Evolutionary conservation across 2,888 invertebrate species (phyloP), one percentile per base, ranked within the genome.

Genomic region (Pseudeuparius sepicola): DNA sequence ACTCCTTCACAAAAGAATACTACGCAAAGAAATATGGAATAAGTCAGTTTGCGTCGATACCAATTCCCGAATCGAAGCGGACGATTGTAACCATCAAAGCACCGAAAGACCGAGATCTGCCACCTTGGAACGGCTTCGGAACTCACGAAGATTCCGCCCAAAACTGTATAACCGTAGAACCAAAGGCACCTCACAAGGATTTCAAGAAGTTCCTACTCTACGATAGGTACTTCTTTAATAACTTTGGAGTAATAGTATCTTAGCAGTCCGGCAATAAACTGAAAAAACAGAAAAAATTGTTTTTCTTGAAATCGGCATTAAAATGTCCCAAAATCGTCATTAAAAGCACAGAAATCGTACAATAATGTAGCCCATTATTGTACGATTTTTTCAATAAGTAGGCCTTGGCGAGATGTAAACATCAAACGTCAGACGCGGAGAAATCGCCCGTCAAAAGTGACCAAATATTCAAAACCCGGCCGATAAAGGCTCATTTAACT

Each of bases 91-190:
- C 61, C 4, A 46, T 45, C 29, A 41, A 42, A 36, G 50, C 61
- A 30, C 41, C 63, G 26, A 53, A 56, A 3, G 61, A 67, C 13
- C 59, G 71, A 2, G 60, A 71, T 44, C 54, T 83, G 26, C 90
- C 92, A 1, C 90, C 90, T 0, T 92, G 86, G 74, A 92, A 90
- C 54, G 92, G 92, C 3, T 89, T 78, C 61, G 93, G 93, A 1
- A 75, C 79, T 0, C 83, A 86, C 54, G 88, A 88, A 41, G 92
- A 93, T 56, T 90, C 90, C 0, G 82, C 88, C 5, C 81, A 81
- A 46, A 90, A 89, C 54, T 90, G 90, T 54, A 71, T 77, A 30
- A 78, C 78, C 0, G 75, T 92, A 1, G 74, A 83, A 47, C 84
- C 86, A 1, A 83, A 82, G 55, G 67, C 85, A 2, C 84, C 84